phyloP scores from a whole-genome alignment of 2,888 invertebrate species.

The Acleris literana region DNA sequence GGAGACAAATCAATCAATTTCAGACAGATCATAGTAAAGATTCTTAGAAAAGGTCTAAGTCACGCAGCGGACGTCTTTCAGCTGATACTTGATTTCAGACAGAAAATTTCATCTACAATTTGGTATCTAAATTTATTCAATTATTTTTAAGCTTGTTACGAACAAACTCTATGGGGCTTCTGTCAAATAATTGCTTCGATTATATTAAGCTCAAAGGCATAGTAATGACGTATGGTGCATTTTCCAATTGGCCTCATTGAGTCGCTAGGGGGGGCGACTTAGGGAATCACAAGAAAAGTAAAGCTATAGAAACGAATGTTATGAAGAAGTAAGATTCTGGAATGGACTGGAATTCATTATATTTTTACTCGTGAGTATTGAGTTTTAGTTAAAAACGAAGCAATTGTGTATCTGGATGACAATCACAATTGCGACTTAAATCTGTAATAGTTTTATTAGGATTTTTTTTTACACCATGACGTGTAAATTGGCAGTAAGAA shows the following conservation, averaged over 20 bases:
- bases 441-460: too few species aligned
- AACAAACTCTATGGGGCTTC: conserved; percentile 8
- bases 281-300: conserved; percentile 67
- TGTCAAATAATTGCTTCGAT: conserved; percentile 21
- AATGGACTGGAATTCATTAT: not conserved
- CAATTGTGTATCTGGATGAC: too few species aligned
- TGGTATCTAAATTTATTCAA: not conserved
- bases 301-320: conserved; percentile 49
- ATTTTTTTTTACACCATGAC: too few species aligned
- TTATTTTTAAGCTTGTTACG: not conserved
- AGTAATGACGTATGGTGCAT: conserved; percentile 59
- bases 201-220: conserved; percentile 47
- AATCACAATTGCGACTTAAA: too few species aligned
- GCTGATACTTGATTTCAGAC: too few species aligned
- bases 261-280: conserved; percentile 49
- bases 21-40: too few species aligned
- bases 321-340: conserved; percentile 40
- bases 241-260: conserved; percentile 70
- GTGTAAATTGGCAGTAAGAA: too few species aligned
- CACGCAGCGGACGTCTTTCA: too few species aligned
- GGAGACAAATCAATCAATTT: too few species aligned
- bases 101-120: not conserved
- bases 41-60: too few species aligned
- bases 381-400: too few species aligned
- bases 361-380: not conserved